Evolutionary conservation across 2,113 vertebrate species (phyloP), one percentile per base, ranked within the genome.

Genomic region (Otocyon megalotis): DNA sequence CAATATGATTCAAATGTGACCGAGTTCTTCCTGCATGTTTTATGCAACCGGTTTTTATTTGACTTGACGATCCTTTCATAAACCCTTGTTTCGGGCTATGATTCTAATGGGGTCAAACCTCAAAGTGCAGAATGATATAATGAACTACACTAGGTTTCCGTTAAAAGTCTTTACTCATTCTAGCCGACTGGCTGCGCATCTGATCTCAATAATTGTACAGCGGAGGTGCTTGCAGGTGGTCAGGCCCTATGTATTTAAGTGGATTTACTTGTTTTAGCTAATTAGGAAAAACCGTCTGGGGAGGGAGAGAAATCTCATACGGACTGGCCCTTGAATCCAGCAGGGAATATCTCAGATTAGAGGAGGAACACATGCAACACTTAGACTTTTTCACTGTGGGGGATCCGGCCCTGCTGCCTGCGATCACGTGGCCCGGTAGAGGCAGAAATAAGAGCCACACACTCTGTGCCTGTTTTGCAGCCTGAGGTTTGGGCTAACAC

Each of bases 391-490:
- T 22, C 69, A 72, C n/a, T n/a, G 19, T 2, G 10, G 35, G 35
- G 35, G 9, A 37, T 22, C 69, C 22, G 19, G 69, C 35, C 20
- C 19, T 4, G 4, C 1, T 11, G 69, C 35, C n/a, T 2, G 37
- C 48, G 37, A 26, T 26, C 37, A 16, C 37, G 3, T 43, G 22
- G 28, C 72, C 72, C 13, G 22, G 7, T 8, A 8, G 13, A 48
- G 72, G 26, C 37, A 3, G 37, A 26, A 43, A 14, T 15, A 26
- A 76, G 24, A 48, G 24, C 13, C 3, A 15, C 2, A 7, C 24
- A 0, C 22, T 24, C 24, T 15, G 22, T 15, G 72, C 72, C 24
- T 3, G 0, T 22, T 12, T 26, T 12, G 14, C 22, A 14, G 37
- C 12, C 71, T 26, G 37, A 76, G 3, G 13, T 76, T 48, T 1